Evolutionary conservation across 1,140 invertebrate species (phyloP).

Genomic region (Drosophila jambulina): DNA sequence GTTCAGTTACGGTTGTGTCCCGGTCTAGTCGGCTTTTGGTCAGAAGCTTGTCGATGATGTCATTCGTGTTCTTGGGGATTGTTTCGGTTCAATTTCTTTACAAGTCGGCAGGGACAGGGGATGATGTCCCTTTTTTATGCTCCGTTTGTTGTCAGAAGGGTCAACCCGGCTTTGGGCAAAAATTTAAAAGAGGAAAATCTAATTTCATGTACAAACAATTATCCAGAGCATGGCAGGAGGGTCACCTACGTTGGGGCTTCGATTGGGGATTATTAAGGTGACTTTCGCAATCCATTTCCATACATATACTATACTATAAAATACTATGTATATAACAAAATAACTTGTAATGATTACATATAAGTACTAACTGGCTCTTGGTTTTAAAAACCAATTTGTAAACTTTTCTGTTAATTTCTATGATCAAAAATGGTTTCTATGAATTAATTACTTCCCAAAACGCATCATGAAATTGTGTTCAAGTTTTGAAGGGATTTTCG

Average conservation of each 20-base stretch:
- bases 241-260: not conserved
- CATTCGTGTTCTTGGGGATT: conserved; percentile 36
- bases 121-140: not conserved
- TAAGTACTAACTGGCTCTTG: not conserved
- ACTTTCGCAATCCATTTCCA: not conserved
- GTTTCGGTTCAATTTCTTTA: not conserved
- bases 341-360: not conserved
- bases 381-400: not conserved
- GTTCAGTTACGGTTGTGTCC: conserved; percentile 20
- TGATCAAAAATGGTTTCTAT: not conserved
- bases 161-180: conserved; percentile 11
- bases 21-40: conserved; percentile 54
- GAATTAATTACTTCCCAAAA: not conserved
- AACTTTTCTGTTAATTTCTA: not conserved
- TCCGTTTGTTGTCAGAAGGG: no score
- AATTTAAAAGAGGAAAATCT: conserved; percentile 33
- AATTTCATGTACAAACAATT: conserved; percentile 5
- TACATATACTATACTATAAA: no score
- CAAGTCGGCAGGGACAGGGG: not conserved
- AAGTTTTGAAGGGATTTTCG: not conserved
- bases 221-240: not conserved
- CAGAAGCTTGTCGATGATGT: conserved; percentile 34
- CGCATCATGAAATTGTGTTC: no score
- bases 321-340: no score
- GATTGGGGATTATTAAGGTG: not conserved